Base-by-base conservation (phyloP, 2,797 vertebrate species). In the Cygnus olor region DNA sequence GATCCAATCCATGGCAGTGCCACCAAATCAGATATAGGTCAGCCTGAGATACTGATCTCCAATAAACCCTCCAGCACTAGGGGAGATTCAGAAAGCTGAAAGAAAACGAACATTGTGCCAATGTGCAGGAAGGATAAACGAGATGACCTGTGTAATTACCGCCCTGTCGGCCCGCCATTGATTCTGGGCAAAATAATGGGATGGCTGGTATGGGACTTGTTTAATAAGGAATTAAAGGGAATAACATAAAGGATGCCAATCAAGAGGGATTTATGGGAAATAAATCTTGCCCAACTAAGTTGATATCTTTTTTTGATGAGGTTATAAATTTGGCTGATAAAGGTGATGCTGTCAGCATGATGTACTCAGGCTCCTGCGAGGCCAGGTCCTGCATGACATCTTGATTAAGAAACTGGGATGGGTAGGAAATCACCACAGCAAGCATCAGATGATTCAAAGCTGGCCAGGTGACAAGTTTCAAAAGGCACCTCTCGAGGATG, bases 141-240 rank as follows among this genome's bases (percentile, higher is more conserved):
- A 92, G 96, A 89, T 71, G 84, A 95, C 92, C 95, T 93, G 81
- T 77, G 90, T 95, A 95, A 97, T 97, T 92, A 94, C 92, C 87
- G 87, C 72, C 84, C 72, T 91, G 95, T 93, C 69, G 5, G 82
- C 76, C 80, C 85, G 81, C 83, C 94, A 94, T 96, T 89, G 92
- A 94, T 95, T 95, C 92, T 53, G 92, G 90, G 92, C 32, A 85
- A 85, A 96, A 92, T 96, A 96, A 95, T 92, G 90, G 86, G 79
- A 94, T 78, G 87, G 64, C 81, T 79, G 90, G 51, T 72, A 85
- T 68, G 7, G 90, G 96, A 95, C 89, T 94, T 95, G 90, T 93
- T 95, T 95, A 95, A 95, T 95, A 95, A 96, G 82, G 92, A 94
- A 97, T 95, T 94, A 96, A 89, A 92, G 79, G 69, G 90, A 95